Conservation (phyloP, 2,888 invertebrate genomes). For the Charanyca ferruginea region DNA sequence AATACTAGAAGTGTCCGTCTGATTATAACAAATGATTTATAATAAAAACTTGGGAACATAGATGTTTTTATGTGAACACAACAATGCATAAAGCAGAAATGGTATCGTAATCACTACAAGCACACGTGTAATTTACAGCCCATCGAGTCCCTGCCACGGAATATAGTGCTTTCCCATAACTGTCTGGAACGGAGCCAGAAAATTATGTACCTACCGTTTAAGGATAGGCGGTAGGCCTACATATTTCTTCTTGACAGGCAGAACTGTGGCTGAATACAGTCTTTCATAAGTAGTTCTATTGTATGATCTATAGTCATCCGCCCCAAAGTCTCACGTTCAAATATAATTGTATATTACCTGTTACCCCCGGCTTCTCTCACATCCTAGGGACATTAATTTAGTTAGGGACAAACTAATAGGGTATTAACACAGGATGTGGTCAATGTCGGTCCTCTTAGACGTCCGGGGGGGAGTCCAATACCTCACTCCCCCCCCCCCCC, state of each 20-base stretch:
- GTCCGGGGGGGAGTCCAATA: too few relatives aligned
- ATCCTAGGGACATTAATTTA: background rate
- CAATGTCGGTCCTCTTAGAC: too few relatives aligned
- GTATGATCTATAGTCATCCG: background rate
- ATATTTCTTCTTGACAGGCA: slow-evolving; percentile 21
- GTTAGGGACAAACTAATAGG: too few relatives aligned
- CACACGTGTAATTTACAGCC: slow-evolving; percentile 4
- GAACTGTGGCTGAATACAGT: slow-evolving; percentile 30
- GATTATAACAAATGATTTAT: too few relatives aligned
- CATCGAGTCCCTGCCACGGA: slow-evolving; percentile 28
- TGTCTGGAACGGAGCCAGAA: slow-evolving; percentile 39
- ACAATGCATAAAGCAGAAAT: background rate
- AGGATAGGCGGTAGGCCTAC: slow-evolving; percentile 10
- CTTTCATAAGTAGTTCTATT: background rate
- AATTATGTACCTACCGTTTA: slow-evolving; percentile 41
- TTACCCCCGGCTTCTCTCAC: background rate
- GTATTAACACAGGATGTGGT: too few relatives aligned
- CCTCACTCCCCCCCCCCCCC: too few relatives aligned
- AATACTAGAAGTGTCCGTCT: too few relatives aligned
- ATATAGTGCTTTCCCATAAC: slow-evolving; percentile 41
- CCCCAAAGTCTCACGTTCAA: background rate
- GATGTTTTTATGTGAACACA: background rate
- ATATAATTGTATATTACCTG: background rate
- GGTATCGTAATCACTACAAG: slow-evolving; percentile 1
- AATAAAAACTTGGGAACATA: background rate